These are phyloP conservation scores for Drosophila sordidapex DNA, from an alignment of 2,888 invertebrate genomes.

Conservation along the genomic window DNA sequence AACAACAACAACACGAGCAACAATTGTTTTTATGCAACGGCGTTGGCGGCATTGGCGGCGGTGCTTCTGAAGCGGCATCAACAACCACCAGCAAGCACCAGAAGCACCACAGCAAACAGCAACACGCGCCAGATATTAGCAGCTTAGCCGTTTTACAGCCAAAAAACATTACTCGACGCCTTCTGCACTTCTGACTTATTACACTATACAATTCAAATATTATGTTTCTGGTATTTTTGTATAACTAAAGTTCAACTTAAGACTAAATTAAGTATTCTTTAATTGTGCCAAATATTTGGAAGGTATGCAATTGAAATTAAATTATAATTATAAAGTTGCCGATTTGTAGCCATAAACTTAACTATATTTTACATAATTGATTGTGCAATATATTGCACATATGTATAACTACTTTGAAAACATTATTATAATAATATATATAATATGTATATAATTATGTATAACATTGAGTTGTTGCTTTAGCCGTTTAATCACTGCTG, in stretches of 20 bases:
- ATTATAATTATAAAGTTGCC: neutral
- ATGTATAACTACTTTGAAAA: neutral
- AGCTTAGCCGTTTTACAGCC: constrained; percentile 44
- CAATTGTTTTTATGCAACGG: constrained; percentile 73
- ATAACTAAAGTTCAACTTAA: neutral
- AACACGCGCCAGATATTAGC: constrained; percentile 28
- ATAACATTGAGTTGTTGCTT: neutral
- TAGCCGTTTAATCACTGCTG: constrained; percentile 1
- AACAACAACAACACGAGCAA: constrained; percentile 52
- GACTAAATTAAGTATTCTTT: neutral
- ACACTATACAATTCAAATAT: neutral
- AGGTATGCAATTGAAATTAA: neutral
- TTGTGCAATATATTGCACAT: neutral
- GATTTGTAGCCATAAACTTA: no score
- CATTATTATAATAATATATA: neutral
- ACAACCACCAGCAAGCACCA: constrained; percentile 38
- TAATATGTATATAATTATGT: neutral
- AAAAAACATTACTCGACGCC: neutral
- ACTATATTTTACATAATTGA: no score
- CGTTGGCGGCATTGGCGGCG: constrained; percentile 80
- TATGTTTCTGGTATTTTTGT: neutral
- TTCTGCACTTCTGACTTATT: neutral
- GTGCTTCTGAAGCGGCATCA: constrained; percentile 74
- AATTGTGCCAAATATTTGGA: neutral
- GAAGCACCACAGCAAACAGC: constrained; percentile 34